A percentile compares a stretch with the other conserved stretches of the same genome.
These are phyloP conservation scores for Mesorhabditis sp. DNA, from an alignment of 2,888 invertebrate species.

Conservation along the genomic window DNA sequence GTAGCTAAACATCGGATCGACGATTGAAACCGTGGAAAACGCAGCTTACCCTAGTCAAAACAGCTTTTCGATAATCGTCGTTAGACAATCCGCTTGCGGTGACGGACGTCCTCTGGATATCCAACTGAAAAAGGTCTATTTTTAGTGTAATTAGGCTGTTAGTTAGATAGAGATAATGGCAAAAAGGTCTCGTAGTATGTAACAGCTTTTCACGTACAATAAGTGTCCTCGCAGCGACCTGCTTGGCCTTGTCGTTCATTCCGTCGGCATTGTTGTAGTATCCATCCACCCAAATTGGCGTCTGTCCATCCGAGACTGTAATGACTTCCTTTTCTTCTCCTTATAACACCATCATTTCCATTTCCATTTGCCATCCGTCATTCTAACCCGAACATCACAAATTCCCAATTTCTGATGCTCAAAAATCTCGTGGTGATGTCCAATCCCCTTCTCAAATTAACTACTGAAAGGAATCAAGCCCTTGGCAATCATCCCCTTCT, in stretches of 20 bases:
- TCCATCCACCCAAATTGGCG: constrained; percentile 28
- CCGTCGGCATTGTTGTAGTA: constrained; percentile 1
- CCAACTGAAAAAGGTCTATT: neutral
- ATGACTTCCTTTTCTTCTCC: neutral
- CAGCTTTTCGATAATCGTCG: constrained; percentile 1
- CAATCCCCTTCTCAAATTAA: no score
- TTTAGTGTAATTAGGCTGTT: no score
- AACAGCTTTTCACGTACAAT: neutral
- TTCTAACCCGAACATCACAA: no score
- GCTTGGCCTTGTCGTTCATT: neutral
- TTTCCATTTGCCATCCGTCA: no score
- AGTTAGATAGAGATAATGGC: no score
- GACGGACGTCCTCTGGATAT: neutral
- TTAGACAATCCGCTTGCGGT: neutral
- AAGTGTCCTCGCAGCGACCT: neutral
- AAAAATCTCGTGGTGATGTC: no score
- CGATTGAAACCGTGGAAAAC: neutral
- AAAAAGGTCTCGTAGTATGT: no score
- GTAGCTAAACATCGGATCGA: neutral
- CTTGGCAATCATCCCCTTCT: no score
- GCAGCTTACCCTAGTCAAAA: neutral
- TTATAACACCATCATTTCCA: no score
- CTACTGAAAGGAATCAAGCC: no score
- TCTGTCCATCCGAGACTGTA: constrained; percentile 28
- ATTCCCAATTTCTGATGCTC: no score